Evolutionary conservation across 2,888 invertebrate species (phyloP).

Genomic region (Papilio demoleus): DNA sequence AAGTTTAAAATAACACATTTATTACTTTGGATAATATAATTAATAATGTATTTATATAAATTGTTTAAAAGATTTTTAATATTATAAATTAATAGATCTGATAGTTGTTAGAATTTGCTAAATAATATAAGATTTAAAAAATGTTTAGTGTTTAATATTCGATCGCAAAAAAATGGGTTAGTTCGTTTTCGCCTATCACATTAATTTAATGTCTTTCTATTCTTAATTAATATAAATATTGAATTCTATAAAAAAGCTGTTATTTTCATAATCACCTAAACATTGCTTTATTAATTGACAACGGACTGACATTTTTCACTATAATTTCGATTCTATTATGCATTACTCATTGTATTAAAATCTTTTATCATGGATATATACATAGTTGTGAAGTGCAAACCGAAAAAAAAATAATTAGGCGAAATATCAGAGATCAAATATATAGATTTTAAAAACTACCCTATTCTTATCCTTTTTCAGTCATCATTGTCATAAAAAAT

Average conservation of each 20-base stretch:
- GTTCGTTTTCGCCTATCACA: constrained; percentile 6
- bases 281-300: constrained; percentile 37
- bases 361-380: background rate
- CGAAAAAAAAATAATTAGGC: constrained; percentile 5
- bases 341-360: background rate
- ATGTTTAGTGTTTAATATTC: too few species aligned
- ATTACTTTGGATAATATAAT: too few species aligned
- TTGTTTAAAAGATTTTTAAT: too few species aligned
- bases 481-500: constrained; percentile 19
- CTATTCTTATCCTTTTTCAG: background rate
- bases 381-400: background rate
- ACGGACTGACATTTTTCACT: constrained; percentile 28
- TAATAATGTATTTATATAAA: too few species aligned
- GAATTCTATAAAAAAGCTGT: constrained; percentile 19
- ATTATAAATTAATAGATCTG: too few species aligned
- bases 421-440: constrained; percentile 20
- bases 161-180: background rate
- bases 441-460: background rate
- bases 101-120: too few species aligned
- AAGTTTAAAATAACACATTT: background rate
- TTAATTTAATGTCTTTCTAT: constrained; percentile 3
- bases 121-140: too few species aligned
- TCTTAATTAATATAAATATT: background rate
- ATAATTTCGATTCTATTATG: background rate
- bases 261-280: background rate